Conservation (phyloP, 2,797 vertebrate genomes). For the Ctenochaetus hawaiiensis region DNA sequence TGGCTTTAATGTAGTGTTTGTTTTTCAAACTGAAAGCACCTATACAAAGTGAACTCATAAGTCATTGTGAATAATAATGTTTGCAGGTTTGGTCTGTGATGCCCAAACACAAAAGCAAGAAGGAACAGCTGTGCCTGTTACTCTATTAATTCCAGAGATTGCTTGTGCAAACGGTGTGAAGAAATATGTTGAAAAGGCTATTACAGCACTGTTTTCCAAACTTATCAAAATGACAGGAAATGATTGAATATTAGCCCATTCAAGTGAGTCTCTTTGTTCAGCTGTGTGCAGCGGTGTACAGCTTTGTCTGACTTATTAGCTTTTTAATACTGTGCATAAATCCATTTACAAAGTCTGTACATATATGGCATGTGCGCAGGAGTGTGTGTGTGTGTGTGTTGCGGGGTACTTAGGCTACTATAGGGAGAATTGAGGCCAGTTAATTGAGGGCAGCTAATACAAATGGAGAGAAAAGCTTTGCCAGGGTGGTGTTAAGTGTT, state of each 20-base stretch:
- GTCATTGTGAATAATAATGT: conserved; percentile 64
- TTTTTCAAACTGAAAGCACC: conserved; percentile 38
- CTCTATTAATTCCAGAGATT: conserved; percentile 81
- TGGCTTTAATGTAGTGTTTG: conserved; percentile 25
- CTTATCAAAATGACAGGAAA: conserved; percentile 82
- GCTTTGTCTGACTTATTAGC: conserved; percentile 78
- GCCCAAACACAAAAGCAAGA: conserved; percentile 52
- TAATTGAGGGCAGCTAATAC: too few species aligned
- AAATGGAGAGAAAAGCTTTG: too few species aligned
- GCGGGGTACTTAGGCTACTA: too few species aligned
- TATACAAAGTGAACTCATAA: conserved; percentile 30
- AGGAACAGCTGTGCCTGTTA: conserved; percentile 72
- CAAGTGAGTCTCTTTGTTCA: conserved; percentile 78
- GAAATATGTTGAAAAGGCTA: conserved; percentile 79
- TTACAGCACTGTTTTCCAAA: conserved; percentile 78
- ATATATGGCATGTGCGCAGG: not conserved
- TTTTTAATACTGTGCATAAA: conserved; percentile 79
- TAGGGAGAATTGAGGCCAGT: too few species aligned
- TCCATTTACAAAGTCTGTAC: conserved; percentile 60
- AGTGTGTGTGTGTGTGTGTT: conserved; percentile 4
- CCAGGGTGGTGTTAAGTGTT: too few species aligned
- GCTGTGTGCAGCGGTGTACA: conserved; percentile 68
- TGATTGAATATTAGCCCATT: conserved; percentile 82
- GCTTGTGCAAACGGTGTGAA: conserved; percentile 82
- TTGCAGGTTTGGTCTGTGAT: conserved; percentile 56